A percentile compares a stretch with the other conserved stretches of the same genome.
These are phyloP conservation scores for Caranx ignobilis DNA, from an alignment of 2,113 vertebrate species.

Conservation along the genomic window DNA sequence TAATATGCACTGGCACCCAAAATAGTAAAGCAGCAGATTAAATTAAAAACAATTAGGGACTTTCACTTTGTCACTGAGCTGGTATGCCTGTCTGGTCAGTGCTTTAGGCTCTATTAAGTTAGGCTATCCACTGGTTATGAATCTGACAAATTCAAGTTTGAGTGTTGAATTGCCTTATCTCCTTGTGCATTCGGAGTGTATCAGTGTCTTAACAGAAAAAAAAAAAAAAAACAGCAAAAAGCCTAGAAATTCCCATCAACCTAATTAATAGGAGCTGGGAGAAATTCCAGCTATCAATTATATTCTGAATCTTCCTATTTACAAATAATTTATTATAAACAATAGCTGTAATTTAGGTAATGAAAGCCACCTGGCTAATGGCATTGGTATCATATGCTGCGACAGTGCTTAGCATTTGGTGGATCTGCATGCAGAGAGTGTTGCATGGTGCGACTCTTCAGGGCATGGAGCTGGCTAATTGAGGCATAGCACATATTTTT, in stretches of 20 bases:
- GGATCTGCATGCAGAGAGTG: constrained; percentile 85
- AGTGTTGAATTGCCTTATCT: constrained; percentile 38
- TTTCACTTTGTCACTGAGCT: constrained; percentile 75
- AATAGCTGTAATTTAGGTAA: constrained; percentile 95
- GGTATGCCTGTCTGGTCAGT: constrained; percentile 78
- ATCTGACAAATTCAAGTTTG: constrained; percentile 56
- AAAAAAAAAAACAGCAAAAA: constrained; percentile 29
- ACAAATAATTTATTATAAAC: constrained; percentile 97
- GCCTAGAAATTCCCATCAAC: constrained; percentile 63
- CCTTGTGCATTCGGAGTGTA: constrained; percentile 20
- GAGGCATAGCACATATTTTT: constrained; percentile 76
- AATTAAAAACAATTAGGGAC: constrained; percentile 83
- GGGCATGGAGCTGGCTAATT: constrained; percentile 83
- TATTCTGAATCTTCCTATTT: constrained; percentile 93
- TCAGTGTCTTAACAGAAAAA: constrained; percentile 25
- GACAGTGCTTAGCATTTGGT: constrained; percentile 92
- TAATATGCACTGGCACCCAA: constrained; percentile 82
- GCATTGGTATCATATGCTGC: constrained; percentile 93
- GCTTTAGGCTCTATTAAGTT: constrained; percentile 75
- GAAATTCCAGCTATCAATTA: constrained; percentile 92
- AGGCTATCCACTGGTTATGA: constrained; percentile 57
- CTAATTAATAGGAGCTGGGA: constrained; percentile 76
- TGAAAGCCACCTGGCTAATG: constrained; percentile 94
- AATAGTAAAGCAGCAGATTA: constrained; percentile 82
- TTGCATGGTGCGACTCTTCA: constrained; percentile 84